Evolutionary conservation across 2,113 vertebrate species (phyloP), one percentile per base, ranked within the genome.

Genomic region (Prochilodus magdalenae): DNA sequence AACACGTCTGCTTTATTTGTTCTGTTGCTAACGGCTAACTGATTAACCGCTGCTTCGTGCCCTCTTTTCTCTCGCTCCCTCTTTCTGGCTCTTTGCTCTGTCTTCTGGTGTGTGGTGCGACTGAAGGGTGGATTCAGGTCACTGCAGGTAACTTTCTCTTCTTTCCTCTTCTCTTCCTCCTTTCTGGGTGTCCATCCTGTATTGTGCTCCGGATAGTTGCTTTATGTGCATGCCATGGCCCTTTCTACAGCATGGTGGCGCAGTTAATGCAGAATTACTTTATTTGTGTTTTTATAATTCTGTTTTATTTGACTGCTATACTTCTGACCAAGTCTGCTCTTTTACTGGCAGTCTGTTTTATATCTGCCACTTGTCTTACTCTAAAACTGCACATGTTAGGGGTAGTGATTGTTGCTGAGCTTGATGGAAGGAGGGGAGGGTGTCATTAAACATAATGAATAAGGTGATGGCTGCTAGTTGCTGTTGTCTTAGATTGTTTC

Each of bases 51-150:
- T 89, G 76, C 84, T 87, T 75, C 72, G 86, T 86, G 76, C 88
- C 85, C 79, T 69, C 51, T 29, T 75, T 60, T 84, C 69, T 84
- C 63, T 88, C 82, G 76, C 77, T 86, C 49, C 84, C 87, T 81
- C 88, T 88, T 88, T 85, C 90, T 87, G 81, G 74, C 74, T 88
- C 90, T 91, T 88, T 91, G 29, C 91, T 59, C 74, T 74, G 87
- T 93, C 87, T 92, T 44, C 91, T 92, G 89, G 90, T 93, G 89
- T 92, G 73, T 94, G 94, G 95, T 84, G 90, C 92, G 90, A 93
- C 95, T 97, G 94, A 96, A 99, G 97, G 97, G 96, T 96, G 97
- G 97, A 98, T 98, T 98, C 97, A 96, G 97, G 96, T 97, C 97
- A 89, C 93, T 99, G 92, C 97, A 98, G 97, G 97, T 99, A 99